Conservation (phyloP, 2,113 vertebrate species). For the Chlamydotis undulata region DNA sequence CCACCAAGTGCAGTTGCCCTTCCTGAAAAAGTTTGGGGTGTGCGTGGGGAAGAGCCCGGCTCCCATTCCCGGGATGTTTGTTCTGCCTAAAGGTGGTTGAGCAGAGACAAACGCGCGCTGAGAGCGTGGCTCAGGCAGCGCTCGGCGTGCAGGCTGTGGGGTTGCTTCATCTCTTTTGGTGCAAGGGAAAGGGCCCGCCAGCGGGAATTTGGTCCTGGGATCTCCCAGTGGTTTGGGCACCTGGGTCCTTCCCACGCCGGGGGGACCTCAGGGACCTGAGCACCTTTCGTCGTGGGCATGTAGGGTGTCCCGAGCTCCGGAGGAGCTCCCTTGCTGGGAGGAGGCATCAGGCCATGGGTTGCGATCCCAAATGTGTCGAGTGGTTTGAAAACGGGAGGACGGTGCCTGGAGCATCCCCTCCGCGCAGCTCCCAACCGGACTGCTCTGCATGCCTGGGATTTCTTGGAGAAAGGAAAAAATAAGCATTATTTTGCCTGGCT, state of each 20-base stretch:
- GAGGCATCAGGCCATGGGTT: neutral
- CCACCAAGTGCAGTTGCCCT: rapidly evolving
- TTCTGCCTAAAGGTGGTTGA: neutral
- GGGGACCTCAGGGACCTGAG: rapidly evolving
- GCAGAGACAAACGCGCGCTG: neutral
- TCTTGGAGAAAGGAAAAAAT: neutral
- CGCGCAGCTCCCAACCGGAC: rapidly evolving
- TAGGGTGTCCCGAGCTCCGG: neutral
- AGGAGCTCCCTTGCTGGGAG: neutral
- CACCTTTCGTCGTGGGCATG: rapidly evolving
- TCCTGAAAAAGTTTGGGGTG: rapidly evolving
- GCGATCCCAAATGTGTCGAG: neutral
- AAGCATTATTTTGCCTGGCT: neutral
- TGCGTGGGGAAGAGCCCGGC: neutral
- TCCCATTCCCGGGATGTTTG: neutral
- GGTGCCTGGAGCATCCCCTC: neutral
- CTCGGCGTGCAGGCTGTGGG: neutral
- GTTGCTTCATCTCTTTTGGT: neutral
- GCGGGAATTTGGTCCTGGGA: neutral
- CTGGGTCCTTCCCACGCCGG: neutral
- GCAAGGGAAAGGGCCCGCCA: neutral
- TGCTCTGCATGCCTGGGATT: neutral
- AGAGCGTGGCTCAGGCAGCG: neutral
- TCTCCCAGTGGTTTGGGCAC: neutral
- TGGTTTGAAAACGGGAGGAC: neutral